Evolutionary conservation across 1,140 invertebrate genomes (phyloP), one percentile per base, ranked within the genome.

Genomic region (Drosophila teissieri): DNA sequence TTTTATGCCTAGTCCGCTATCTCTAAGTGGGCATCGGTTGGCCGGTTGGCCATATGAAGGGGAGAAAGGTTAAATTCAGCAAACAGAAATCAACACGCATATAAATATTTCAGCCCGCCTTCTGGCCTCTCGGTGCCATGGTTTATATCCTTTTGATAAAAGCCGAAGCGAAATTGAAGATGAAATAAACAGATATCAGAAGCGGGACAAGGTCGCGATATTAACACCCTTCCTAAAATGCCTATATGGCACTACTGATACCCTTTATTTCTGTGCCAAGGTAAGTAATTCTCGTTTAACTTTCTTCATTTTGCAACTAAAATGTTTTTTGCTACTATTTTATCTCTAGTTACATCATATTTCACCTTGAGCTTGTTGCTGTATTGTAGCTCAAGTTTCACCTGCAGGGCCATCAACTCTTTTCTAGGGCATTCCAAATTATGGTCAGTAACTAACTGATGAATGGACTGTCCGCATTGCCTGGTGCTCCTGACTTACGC

Each of bases 51-150:
- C 10, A 15, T 27, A 34, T 27, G n/a, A 55, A 7, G 52, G 22
- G 62, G 61, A 63, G 54, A 78, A 88, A 89, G 84, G 84, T 89
- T 80, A 89, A 80, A 74, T 89, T 89, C 56, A 89, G 80, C 84
- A 89, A 89, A 89, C 84, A 89, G 84, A 89, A 89, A 89, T 89
- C 84, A 89, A 83, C 84, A 89, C 80, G 76, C 84, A 80, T 84
- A 89, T 89, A 89, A 89, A 89, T 89, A 80, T 89, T 89, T 73
- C 65, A 89, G 55, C 44, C 51, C 19, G 65, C 61, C 60, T 58
- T 48, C 8, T 63, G 17, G 55, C 56, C 46, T 69, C 69, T 69
- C 49, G 27, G 34, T 42, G 70, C 61, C 48, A 10, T 24, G 48
- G 46, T 56, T 40, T 44, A 44, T 61, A 62, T 75, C 62, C 75